Base-by-base conservation (phyloP, 2,113 vertebrate species). In the Strigops habroptila region DNA sequence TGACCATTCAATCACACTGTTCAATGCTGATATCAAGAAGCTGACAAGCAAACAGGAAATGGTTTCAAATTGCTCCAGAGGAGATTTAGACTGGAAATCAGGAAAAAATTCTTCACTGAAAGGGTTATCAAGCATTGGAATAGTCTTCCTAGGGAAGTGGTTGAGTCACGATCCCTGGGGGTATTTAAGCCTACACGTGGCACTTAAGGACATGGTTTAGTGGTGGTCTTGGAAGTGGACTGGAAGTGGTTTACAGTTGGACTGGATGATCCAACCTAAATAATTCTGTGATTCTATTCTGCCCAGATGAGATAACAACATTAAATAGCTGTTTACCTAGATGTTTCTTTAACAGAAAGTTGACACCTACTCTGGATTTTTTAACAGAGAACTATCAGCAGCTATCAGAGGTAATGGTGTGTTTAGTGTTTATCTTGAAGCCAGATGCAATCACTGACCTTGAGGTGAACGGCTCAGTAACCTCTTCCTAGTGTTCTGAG, bases 381-480 rank as follows among this genome's bases (percentile, higher is more conserved):
- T 95, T 85, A 88, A 57, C 53, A 78, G 75, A 95, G 59, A 86
- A 39, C 55, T 92, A 82, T 67, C 74, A 93, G 65, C 94, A 94
- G 51, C 67, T 93, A 41, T 81, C 35, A 91, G 70, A 88, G 39
- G 55, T 63, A 94, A 92, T 79, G 82, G 30, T 76, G 63, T 87
- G 25, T 52, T 93, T 64, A 95, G 51, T 82, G 59, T 71, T 91
- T 93, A 89, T 52, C 76, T 65, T 91, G 71, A 84, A 96, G 65
- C 37, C 52, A 89, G 83, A 91, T 88, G 81, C n/a, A 68, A 81
- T 79, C 81, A 51, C 0, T 89, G 88, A 95, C 91, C 88, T 85
- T 92, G 86, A 89, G 68, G 75, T 79, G 44, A 91, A 91, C 92
- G 51, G 46, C 53, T 63, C 4, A 1, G 28, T 65, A 77, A 87